Base-by-base conservation (phyloP, 2,113 vertebrate genomes). In the Peucedramus taeniatus region DNA sequence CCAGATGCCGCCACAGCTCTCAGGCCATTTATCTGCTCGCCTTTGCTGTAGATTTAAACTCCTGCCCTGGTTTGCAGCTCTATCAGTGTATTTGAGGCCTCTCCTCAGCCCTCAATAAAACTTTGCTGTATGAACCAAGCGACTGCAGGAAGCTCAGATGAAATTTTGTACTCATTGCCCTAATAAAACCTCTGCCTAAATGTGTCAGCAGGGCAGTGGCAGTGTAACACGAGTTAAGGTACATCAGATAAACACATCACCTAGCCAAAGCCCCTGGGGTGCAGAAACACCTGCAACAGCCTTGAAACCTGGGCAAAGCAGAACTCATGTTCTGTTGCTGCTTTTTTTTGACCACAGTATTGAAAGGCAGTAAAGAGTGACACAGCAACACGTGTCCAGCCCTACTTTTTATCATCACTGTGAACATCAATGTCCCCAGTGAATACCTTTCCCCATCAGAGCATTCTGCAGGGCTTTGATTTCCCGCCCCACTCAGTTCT, bases 1-100 rank as follows among this genome's bases (percentile, higher is more conserved):
- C n/a, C 0, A 0, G 40, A 28, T 3, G 1, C 50, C 61, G 77
- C 7, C 26, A 33, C 40, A 49, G 42, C 5, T 76, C 47, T 51
- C 53, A 33, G 49, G n/a, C n/a, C 42, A n/a, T n/a, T 63, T 22
- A 30, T 45, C 42, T 61, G 15, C 40, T 93, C 33, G 13, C 12
- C 83, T 72, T 50, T 8, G 6, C 51, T 37, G 50, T 3, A 13
- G 64, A 56, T 88, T 47, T 45, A 31, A 37, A 54, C 19, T 75
- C 45, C 74, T 80, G 24, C n/a, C 33, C 23, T 13, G 14, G 11
- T 57, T 7, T 74, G 21, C 66, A 85, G n/a, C 44, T 92, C 83
- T 76, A 53, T 47, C 72, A 56, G 22, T 4, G 1, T 15, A 61
- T 76, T 21, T 5, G 6, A 60, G 27, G 16, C 26, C 22, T 51